Evolutionary conservation across 2,113 vertebrate species (phyloP).

Genomic region (Cacatua alba): DNA sequence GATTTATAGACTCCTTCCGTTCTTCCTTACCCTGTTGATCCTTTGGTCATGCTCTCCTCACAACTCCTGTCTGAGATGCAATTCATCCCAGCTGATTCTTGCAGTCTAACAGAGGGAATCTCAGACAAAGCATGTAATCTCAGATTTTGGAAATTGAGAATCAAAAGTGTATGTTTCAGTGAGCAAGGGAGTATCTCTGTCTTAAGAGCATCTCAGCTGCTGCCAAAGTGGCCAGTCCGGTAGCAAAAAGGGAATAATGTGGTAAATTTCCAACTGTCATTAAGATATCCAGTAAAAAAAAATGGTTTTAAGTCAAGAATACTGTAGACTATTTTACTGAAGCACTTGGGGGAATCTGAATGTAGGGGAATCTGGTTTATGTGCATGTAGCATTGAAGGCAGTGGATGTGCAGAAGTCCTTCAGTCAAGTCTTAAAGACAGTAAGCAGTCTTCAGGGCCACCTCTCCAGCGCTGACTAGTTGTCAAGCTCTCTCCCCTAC

Average conservation of each 20-base stretch:
- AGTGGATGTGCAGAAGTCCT: background rate
- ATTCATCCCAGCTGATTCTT: background rate
- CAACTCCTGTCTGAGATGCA: background rate
- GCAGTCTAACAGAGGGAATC: background rate
- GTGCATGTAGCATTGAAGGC: background rate
- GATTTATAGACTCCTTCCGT: background rate
- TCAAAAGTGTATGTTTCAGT: background rate
- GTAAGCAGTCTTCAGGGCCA: background rate
- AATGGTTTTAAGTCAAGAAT: background rate
- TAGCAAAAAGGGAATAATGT: background rate
- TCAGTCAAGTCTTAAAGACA: background rate
- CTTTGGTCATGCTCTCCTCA: background rate
- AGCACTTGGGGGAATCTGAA: background rate
- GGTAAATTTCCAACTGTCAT: background rate
- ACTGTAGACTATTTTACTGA: background rate
- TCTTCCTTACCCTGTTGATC: background rate
- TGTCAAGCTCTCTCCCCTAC: background rate
- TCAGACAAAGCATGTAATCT: background rate
- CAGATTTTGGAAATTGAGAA: background rate
- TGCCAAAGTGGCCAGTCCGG: background rate
- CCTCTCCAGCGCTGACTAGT: background rate
- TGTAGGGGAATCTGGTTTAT: background rate
- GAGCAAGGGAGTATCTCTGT: background rate
- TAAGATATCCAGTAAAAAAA: background rate
- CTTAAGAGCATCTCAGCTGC: background rate